phyloP scores from a whole-genome alignment of 2,113 vertebrate genomes.

The Dryoscopus gambensis region DNA sequence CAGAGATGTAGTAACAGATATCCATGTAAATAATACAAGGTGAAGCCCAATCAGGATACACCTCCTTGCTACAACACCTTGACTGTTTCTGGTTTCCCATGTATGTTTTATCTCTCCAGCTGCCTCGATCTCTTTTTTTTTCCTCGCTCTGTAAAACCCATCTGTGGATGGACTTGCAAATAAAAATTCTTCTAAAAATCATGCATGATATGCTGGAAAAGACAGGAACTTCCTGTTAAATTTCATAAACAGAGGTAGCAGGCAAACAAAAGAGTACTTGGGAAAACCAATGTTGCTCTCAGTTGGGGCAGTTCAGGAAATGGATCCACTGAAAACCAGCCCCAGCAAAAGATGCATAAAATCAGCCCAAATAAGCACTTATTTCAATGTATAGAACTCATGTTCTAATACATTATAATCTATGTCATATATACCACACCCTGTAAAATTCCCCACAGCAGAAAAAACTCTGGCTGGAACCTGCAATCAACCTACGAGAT shows the following conservation, averaged over 20 bases:
- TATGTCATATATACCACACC: not conserved
- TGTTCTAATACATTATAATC: not conserved
- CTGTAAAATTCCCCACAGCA: not conserved
- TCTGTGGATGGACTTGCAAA: not conserved
- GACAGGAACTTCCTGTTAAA: not conserved
- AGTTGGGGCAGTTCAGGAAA: not conserved
- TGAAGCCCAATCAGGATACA: not conserved
- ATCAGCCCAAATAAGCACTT: not conserved
- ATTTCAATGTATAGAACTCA: not conserved
- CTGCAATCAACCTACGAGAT: not conserved
- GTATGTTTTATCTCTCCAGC: not conserved
- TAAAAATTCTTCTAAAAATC: not conserved
- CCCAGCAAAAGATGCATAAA: not conserved
- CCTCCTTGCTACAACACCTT: not conserved
- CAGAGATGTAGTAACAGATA: not conserved
- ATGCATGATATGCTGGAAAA: not conserved
- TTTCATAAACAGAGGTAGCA: not conserved
- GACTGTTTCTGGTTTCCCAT: not conserved
- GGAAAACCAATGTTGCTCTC: not conserved
- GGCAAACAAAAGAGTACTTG: not conserved
- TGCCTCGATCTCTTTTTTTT: not conserved
- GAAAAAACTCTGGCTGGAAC: not conserved
- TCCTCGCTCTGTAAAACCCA: not conserved
- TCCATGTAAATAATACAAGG: not conserved
- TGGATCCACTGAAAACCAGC: not conserved